Evolutionary conservation across 2,113 vertebrate genomes (phyloP), one percentile per base, ranked within the genome.

Genomic region (Platichthys flesus): DNA sequence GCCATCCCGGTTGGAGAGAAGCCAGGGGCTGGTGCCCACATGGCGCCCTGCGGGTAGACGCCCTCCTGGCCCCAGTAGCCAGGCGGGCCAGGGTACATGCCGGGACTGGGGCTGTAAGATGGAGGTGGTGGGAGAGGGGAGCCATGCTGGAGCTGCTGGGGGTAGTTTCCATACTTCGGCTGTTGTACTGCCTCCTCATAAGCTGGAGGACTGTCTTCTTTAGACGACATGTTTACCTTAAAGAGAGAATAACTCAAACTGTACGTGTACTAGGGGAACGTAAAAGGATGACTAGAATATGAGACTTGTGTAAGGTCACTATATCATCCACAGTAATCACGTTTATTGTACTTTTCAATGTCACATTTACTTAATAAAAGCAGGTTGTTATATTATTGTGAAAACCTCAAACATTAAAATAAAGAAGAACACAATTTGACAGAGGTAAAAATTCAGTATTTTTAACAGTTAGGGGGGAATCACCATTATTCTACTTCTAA

Each of bases 171-270:
- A 60, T 77, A 67, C 74, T 89, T 91, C 2, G 88, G 86, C 2
- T 74, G 79, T 9, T 83, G 71, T 13, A 90, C 49, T 0, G 91
- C 86, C 0, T 93, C 93, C 67, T 94, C 94, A 14, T 94, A 94
- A n/a, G 89, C 58, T 23, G 93, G 93, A 81, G 94, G 93, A 40
- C 67, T 76, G 51, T 93, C 90, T 13, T 9, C 54, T 85, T 94
- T 94, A 9, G 82, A 86, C 24, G 89, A 92, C 85, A 81, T 88
- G 57, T 75, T 63, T 67, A 81, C 84, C 77, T 78, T 62, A 12
- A 71, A 47, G 9, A 65, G 47, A 74, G 3, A 5, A 56, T n/a
- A 18, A 65, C 5, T 54, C 65, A 62, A 7, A 31, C 5, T 62
- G 26, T 9, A 65, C 7, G 10, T 58, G 12, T 16, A 40, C 14